Evolutionary conservation across 2,888 invertebrate genomes (phyloP), one percentile per base, ranked within the genome.

Genomic region (Punctoribates punctum): DNA sequence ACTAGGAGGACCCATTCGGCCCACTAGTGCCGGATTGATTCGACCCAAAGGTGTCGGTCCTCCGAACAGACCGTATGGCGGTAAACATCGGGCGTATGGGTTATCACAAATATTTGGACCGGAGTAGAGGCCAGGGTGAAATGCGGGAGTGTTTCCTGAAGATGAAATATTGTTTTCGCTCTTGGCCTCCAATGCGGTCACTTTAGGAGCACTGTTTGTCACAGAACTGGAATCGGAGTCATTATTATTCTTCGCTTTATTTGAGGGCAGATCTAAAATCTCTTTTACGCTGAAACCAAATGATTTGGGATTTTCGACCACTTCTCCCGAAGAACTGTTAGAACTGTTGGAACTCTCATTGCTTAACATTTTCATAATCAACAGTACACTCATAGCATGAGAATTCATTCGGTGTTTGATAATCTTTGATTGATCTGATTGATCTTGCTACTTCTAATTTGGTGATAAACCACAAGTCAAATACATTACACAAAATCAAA

Each of bases 261-360:
- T 77, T 23, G 78, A 91, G 82, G 94, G 94, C 81, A 96, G 87
- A 81, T 96, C 94, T 82, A 96, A 87, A 82, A 96, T 95, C 84
- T 96, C 95, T 81, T 94, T 92, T 82, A 96, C 95, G 82, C 93
- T 93, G 85, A 96, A 96, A 78, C 94, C 77, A 38, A 78, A 78
- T 1, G 78, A 23, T 70, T 46, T 70, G 17, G 62, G 6, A 15
- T 70, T 34, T 77, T 48, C 77, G 77, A 23, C 75, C 6, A 34
- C 62, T 25, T 25, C 62, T 20, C 9, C 60, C 27, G 38, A 29
- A 13, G 62, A 62, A 38, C 15, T n/a, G 23, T 38, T 70, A 13
- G 42, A 42, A 51, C n/a, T 51, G 34, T 34, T 34, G 34, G 34
- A 34, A 34, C 34, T 34, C 5, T 17, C 42, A 38, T 70, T 70